Percentiles rank a stretch among this genome's conserved stretches.
Evolutionary conservation across 2,797 vertebrate genomes (phyloP).

Genomic region (Diplodus puntazzo): DNA sequence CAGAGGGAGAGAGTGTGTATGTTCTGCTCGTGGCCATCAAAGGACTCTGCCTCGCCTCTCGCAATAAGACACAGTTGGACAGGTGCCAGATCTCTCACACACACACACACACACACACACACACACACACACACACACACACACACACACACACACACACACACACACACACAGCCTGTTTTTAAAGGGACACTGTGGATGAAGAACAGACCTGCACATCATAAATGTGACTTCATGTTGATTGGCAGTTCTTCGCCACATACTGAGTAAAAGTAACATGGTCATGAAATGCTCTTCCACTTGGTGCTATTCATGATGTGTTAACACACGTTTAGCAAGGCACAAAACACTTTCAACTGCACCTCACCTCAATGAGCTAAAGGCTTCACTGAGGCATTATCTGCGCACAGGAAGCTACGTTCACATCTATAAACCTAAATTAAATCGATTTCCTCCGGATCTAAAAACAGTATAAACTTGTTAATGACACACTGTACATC

Average conservation of each 20-base stretch:
- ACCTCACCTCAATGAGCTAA: not conserved
- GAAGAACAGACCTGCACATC: not conserved
- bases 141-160: conserved; percentile 25
- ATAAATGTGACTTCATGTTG: not conserved
- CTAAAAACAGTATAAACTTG: not conserved
- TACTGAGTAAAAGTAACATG: not conserved
- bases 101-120: conserved; percentile 23
- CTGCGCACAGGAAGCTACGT: too few species aligned
- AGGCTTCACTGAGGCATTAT: not conserved
- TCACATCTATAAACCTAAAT: too few species aligned
- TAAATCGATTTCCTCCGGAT: too few species aligned
- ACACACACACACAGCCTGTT: conserved; percentile 17
- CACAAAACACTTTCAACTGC: not conserved
- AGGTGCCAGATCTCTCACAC: conserved; percentile 72
- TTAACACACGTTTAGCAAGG: not conserved
- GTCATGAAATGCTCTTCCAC: not conserved
- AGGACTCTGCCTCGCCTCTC: conserved; percentile 66
- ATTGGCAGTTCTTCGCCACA: not conserved
- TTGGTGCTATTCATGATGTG: not conserved
- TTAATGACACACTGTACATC: not conserved
- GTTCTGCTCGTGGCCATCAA: conserved; percentile 74
- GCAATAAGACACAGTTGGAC: conserved; percentile 76
- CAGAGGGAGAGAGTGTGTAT: conserved; percentile 49
- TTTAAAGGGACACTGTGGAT: conserved; percentile 12
- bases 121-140: conserved; percentile 21